Evolutionary conservation across 2,797 vertebrate species (phyloP).

Genomic region (Delichon dasypus): DNA sequence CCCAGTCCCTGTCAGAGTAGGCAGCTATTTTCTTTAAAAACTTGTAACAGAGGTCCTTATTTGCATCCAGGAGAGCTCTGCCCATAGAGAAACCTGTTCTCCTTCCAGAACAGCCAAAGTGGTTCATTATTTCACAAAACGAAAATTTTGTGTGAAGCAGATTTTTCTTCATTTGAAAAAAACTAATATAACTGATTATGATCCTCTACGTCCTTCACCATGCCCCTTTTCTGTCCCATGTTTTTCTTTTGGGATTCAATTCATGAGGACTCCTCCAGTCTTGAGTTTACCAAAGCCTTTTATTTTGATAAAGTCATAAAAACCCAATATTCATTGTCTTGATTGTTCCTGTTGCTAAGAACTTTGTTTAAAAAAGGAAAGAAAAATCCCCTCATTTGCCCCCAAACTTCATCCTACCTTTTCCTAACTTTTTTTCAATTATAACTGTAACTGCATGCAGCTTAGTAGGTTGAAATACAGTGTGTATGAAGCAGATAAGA

Average conservation of each 20-base stretch:
- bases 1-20: background rate
- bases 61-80: background rate
- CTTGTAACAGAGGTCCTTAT: background rate
- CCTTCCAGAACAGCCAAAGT: background rate
- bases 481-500: background rate
- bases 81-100: background rate
- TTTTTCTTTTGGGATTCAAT: background rate
- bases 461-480: background rate
- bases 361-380: background rate
- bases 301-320: background rate
- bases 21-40: background rate
- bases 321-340: accelerated
- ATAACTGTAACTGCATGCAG: background rate
- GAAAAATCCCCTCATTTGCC: accelerated
- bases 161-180: background rate
- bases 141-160: background rate
- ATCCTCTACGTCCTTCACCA: background rate
- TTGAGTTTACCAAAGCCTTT: background rate
- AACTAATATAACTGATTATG: accelerated
- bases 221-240: background rate
- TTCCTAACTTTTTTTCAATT: background rate
- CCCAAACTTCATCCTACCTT: background rate
- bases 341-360: background rate
- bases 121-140: background rate
- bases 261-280: background rate